Evolutionary conservation across 2,113 vertebrate species (phyloP).

Genomic region (Tetrao urogallus): DNA sequence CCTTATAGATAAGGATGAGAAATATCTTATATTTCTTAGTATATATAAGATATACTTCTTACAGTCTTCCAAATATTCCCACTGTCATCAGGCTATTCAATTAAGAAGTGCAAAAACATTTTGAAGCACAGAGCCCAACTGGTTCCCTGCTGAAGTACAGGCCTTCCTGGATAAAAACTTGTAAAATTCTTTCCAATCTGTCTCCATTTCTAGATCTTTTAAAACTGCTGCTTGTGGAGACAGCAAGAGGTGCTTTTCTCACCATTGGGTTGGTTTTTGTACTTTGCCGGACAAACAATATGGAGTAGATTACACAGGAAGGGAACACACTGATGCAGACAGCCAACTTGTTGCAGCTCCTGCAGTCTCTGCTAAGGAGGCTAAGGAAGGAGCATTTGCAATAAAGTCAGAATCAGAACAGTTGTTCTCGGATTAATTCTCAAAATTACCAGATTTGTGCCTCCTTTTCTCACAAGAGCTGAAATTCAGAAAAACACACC

Average conservation of each 20-base stretch:
- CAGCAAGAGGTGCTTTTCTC: not conserved
- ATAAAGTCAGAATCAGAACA: not conserved
- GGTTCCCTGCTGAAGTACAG: not conserved
- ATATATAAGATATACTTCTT: no score
- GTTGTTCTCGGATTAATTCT: not conserved
- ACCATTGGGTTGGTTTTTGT: not conserved
- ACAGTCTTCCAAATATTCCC: not conserved
- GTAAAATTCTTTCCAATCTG: constrained; percentile 5
- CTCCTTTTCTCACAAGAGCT: not conserved
- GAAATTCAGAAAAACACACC: not conserved
- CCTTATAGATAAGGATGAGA: no score
- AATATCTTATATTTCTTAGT: no score
- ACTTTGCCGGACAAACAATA: not conserved
- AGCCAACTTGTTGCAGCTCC: not conserved
- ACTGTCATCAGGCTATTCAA: not conserved
- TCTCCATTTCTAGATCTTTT: not conserved
- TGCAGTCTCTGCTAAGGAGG: not conserved
- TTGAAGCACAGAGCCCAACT: not conserved
- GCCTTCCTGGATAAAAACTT: not conserved
- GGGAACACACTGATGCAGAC: not conserved
- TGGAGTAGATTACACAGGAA: not conserved
- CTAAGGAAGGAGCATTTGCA: not conserved
- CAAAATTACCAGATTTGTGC: not conserved
- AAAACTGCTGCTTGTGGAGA: not conserved
- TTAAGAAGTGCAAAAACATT: not conserved